Evolutionary conservation across 2,113 vertebrate genomes (phyloP).

Genomic region (Cinclus mexicanus): DNA sequence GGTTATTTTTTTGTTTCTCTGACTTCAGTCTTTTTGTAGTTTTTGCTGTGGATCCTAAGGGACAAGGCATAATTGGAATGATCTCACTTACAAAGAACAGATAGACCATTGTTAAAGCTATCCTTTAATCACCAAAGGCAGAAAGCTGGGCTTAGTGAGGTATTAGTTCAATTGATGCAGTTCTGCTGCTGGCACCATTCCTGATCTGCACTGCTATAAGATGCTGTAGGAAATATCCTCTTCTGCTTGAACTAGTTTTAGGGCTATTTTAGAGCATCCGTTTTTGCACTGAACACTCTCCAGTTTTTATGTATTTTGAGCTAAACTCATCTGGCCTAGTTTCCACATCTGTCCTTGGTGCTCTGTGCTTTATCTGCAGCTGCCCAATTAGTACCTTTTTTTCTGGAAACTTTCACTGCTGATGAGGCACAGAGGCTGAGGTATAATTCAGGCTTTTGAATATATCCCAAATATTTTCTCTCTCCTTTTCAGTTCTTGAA

Average conservation of each 20-base stretch:
- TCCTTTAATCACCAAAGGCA: conserved; percentile 8
- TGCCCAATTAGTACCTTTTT: not conserved
- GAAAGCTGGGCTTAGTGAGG: not conserved
- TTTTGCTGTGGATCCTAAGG: not conserved
- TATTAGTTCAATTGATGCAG: not conserved
- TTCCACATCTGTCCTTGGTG: not conserved
- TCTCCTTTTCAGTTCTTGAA: not conserved
- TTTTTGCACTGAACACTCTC: conserved; percentile 18
- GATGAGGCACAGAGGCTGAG: not conserved
- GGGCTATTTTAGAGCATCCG: conserved; percentile 3
- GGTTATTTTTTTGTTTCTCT: not conserved
- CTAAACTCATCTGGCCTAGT: conserved; percentile 41
- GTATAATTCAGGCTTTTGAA: not conserved
- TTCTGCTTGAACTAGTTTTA: conserved; percentile 4
- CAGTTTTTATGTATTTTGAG: conserved; percentile 12
- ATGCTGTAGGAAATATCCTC: not conserved
- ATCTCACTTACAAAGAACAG: conserved; percentile 7
- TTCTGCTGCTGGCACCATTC: conserved; percentile 1
- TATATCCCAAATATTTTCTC: not conserved
- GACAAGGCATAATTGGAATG: not conserved
- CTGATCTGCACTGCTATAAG: not conserved
- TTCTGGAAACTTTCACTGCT: not conserved
- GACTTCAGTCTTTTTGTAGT: not conserved
- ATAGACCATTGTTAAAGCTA: not conserved
- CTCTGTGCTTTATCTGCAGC: conserved; percentile 22